These are phyloP conservation scores for Steinernema khuongi DNA, from an alignment of 1,140 invertebrate genomes.

Conservation along the genomic window DNA sequence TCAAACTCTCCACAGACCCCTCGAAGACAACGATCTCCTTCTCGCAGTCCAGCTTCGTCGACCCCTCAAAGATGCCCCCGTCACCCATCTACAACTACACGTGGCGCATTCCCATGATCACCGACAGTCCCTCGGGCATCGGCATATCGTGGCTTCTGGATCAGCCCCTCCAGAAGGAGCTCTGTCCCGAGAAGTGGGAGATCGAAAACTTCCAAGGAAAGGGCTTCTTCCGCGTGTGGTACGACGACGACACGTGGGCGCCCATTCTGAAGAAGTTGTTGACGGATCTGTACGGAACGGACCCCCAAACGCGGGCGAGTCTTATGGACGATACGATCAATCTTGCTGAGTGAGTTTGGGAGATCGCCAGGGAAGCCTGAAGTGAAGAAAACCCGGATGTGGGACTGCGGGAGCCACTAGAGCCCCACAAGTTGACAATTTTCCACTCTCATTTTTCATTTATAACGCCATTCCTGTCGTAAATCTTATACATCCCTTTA, in stretches of 20 bases:
- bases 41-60: neutral
- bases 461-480: neutral
- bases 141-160: neutral
- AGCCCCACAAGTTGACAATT: neutral
- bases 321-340: slow-evolving; percentile 16
- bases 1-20: slow-evolving; percentile 17
- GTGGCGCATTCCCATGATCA: slow-evolving; percentile 5
- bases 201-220: slow-evolving; percentile 7
- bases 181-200: neutral
- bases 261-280: slow-evolving; percentile 18
- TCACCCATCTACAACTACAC: slow-evolving; percentile 8
- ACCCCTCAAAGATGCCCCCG: neutral
- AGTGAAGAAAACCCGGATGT: too few relatives aligned
- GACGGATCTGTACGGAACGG: too few relatives aligned
- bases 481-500: too few relatives aligned
- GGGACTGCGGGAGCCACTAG: neutral
- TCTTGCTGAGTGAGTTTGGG: slow-evolving; percentile 15
- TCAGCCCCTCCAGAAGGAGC: neutral
- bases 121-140: neutral
- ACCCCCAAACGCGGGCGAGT: too few relatives aligned
- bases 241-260: slow-evolving; percentile 23
- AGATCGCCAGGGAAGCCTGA: too few relatives aligned
- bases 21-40: neutral
- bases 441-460: neutral
- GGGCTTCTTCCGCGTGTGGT: slow-evolving; percentile 22